A percentile compares a stretch with the other conserved stretches of the same genome.
phyloP scores from a whole-genome alignment of 2,888 invertebrate genomes.

The Tenthredo livida region DNA sequence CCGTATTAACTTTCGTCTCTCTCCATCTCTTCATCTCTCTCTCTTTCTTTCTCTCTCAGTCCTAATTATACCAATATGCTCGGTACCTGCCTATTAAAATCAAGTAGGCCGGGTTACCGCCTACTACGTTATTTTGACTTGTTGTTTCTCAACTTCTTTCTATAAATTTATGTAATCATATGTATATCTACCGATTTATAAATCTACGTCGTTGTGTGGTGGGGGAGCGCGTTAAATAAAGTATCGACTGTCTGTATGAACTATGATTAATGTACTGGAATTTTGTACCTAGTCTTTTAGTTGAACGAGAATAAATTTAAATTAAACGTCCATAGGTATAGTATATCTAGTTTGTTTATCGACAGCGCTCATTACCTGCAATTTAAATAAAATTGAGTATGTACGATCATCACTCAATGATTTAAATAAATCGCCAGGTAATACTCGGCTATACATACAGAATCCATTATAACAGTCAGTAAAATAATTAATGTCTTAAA shows the following conservation, averaged over 20 bases:
- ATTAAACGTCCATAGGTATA: not conserved
- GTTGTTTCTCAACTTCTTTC: conserved; percentile 45
- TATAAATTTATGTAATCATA: conserved; percentile 43
- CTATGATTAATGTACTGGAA: conserved; percentile 33
- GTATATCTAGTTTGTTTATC: conserved; percentile 18
- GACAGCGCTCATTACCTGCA: conserved; percentile 4
- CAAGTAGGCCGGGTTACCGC: conserved; percentile 42
- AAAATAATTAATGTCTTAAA: conserved; percentile 26
- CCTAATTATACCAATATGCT: conserved; percentile 48
- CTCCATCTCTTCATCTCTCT: not conserved
- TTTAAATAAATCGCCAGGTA: not conserved
- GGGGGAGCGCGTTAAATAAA: conserved; percentile 9
- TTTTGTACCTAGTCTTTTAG: not conserved
- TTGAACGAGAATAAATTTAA: conserved; percentile 2
- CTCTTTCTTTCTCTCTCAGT: conserved; percentile 17
- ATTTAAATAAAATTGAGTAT: conserved; percentile 15
- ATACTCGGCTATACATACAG: not conserved
- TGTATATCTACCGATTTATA: conserved; percentile 40
- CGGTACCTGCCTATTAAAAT: conserved; percentile 50
- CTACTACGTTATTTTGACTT: conserved; percentile 49
- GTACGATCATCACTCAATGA: not conserved
- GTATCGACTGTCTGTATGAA: conserved; percentile 30
- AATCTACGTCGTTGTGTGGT: conserved; percentile 15
- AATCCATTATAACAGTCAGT: not conserved
- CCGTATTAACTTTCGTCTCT: conserved; percentile 8